These are phyloP conservation scores for Lithobates pipiens DNA, from an alignment of 2,797 vertebrate species.

Conservation along the genomic window DNA sequence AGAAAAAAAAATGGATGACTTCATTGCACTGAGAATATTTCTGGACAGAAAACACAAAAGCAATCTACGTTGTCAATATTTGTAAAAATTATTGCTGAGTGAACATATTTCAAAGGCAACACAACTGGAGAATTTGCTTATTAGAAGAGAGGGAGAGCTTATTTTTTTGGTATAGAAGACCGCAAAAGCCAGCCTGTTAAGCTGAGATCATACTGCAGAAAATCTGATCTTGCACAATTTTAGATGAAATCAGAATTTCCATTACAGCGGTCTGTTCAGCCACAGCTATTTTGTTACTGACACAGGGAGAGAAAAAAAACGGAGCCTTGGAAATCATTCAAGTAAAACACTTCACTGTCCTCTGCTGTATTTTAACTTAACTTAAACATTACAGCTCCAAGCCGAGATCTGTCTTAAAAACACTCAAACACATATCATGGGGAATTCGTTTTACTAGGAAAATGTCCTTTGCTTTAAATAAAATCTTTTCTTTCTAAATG, in stretches of 20 bases:
- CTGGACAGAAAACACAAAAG: background rate
- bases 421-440: too few relatives aligned
- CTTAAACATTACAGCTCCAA: background rate
- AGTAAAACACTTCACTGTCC: background rate
- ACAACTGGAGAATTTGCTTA: background rate
- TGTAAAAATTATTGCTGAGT: constrained; percentile 16
- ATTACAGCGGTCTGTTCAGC: background rate
- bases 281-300: constrained; percentile 14
- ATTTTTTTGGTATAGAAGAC: constrained; percentile 24
- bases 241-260: constrained; percentile 22
- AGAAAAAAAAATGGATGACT: background rate
- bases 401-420: background rate
- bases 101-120: background rate
- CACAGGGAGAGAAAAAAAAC: background rate
- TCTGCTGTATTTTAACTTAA: background rate
- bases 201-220: constrained; percentile 40
- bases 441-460: background rate
- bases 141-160: background rate
- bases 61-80: background rate
- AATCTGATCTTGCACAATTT: constrained; percentile 36
- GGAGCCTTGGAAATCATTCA: background rate
- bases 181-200: background rate
- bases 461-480: background rate
- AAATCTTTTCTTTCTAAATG: background rate
- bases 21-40: background rate